These are phyloP conservation scores for Aphelenchoides besseyi DNA, from an alignment of 1,140 invertebrate species.

Conservation along the genomic window DNA sequence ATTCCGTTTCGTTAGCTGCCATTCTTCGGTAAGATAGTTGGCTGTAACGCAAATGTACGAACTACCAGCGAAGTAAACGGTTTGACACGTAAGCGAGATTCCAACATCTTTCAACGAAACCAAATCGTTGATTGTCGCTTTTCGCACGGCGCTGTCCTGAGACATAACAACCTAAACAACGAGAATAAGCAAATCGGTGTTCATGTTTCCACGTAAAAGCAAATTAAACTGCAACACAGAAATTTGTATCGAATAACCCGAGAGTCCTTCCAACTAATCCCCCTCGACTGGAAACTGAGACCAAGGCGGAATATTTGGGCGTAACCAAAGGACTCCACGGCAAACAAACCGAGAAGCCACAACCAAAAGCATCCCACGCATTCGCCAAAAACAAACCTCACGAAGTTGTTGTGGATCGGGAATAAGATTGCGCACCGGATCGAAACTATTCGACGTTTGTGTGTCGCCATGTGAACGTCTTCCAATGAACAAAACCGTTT, in stretches of 20 bases:
- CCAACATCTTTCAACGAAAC: constrained; percentile 34
- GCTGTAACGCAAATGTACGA: constrained; percentile 30
- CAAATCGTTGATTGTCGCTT: constrained; percentile 40
- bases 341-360: constrained; percentile 8
- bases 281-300: too few species aligned
- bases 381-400: constrained; percentile 15
- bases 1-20: constrained; percentile 41
- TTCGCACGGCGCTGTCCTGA: constrained; percentile 33
- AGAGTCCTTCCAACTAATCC: background rate
- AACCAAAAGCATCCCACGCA: background rate
- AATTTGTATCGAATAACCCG: background rate
- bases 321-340: too few species aligned
- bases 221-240: background rate
- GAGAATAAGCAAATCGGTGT: background rate
- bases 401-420: constrained; percentile 31
- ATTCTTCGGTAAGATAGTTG: constrained; percentile 52
- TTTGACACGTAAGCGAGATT: constrained; percentile 43
- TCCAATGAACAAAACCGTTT: constrained; percentile 54
- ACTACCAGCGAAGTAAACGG: constrained; percentile 30
- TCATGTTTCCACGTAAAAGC: too few species aligned
- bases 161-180: constrained; percentile 27
- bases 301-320: too few species aligned
- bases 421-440: constrained; percentile 31
- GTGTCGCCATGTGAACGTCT: constrained; percentile 36
- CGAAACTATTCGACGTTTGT: constrained; percentile 26